A percentile compares a stretch with the other conserved stretches of the same genome.
These are phyloP conservation scores for Pogonomyrmex barbatus DNA, from an alignment of 1,140 invertebrate genomes.

Conservation along the genomic window DNA sequence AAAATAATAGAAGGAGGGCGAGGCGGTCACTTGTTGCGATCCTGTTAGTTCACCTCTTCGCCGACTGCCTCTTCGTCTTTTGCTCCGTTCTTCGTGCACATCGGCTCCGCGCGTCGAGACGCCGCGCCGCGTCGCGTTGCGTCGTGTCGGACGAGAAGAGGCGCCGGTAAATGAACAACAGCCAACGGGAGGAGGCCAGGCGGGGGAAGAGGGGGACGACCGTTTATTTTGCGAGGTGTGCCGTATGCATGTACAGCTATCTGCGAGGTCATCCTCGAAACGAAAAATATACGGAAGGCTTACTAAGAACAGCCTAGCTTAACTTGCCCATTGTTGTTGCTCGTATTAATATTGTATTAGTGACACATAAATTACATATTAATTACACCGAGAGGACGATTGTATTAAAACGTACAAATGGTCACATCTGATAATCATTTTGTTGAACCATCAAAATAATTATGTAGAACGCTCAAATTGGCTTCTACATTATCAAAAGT, in stretches of 20 bases:
- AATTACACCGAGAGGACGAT: background rate
- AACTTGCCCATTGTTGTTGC: background rate
- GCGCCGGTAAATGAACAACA: background rate
- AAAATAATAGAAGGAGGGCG: constrained; percentile 78
- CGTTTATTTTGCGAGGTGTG: constrained; percentile 45
- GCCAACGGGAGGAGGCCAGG: too few species aligned
- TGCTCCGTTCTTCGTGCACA: constrained; percentile 45
- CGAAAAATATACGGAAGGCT: background rate
- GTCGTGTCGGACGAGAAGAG: background rate
- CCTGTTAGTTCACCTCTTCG: constrained; percentile 82
- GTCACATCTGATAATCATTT: too few species aligned
- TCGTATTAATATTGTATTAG: background rate
- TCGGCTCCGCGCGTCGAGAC: constrained; percentile 44
- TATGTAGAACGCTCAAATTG: too few species aligned
- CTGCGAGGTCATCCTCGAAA: background rate
- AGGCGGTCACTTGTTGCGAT: constrained; percentile 82
- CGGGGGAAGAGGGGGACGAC: background rate
- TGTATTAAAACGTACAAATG: too few species aligned
- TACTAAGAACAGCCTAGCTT: background rate
- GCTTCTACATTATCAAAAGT: too few species aligned
- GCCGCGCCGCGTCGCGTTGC: background rate
- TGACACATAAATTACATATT: background rate
- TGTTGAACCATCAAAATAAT: too few species aligned
- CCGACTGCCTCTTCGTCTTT: constrained; percentile 65
- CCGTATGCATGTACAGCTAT: constrained; percentile 9